Base-by-base conservation (phyloP, 2,888 invertebrate genomes). In the Agonopterix alstromeriana region DNA sequence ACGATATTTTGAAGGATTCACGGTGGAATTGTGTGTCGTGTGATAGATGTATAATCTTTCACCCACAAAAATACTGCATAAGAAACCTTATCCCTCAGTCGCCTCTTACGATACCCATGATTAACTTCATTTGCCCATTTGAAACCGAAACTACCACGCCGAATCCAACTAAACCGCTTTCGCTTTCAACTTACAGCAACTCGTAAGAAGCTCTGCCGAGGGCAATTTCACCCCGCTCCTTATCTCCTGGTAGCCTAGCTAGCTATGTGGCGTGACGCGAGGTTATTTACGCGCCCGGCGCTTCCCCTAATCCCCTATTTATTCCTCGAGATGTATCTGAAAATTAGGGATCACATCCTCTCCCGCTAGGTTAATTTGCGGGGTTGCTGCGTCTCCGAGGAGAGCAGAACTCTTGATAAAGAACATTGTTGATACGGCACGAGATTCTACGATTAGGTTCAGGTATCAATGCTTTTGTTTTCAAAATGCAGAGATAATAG, bases 311-410 rank as follows among this genome's bases (percentile, higher is more conserved):
- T 85, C 87, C 83, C 77, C 87, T 87, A 86, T 87, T 87, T 87
- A 86, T 87, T 83, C 84, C 73, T 72, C 64, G 80, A 82, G 83
- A 87, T 85, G 84, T 87, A 87, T 88, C 86, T 85, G 85, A 84
- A 87, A 88, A 88, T 87, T 86, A 87, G 87, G 87, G 86, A 87
- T 88, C 86, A 86, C 81, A 74, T 73, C 78, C 71, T 53, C 55
- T 64, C 68, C 67, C 61, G 55, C 54, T 56, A 58, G 81, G 81
- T 80, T 85, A 84, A 84, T 85, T 85, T 85, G 82, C 77, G 73
- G 78, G 70, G 71, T 71, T 58, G 66, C 58, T 61, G 55, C 54
- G 56, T 55, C 57, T 62, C 57, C 56, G 10, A 40, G 58, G 58
- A 60, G 61, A 60, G 61, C 68, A 65, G 65, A 63, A 65, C 66